Evolutionary conservation across 2,113 vertebrate genomes (phyloP), one percentile per base, ranked within the genome.

Genomic region (Bubo scandiacus): DNA sequence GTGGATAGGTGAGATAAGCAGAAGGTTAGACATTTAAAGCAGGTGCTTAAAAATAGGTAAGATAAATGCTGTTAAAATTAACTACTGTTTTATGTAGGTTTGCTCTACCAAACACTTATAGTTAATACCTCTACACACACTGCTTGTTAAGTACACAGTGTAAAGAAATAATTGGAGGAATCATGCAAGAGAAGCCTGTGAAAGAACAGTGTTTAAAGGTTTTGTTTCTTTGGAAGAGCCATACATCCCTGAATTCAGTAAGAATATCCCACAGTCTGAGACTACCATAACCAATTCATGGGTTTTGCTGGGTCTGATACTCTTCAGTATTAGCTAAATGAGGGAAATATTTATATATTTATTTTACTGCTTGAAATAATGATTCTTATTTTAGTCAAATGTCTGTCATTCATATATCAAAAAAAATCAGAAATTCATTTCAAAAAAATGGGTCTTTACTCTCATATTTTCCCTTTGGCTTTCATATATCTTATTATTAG

Each of bases 331-430:
- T 42, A 51, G 9, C 11, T 82, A 73, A 67, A 61, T 8, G 19
- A 81, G 15, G 19, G 11, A 62, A 82, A 80, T 23, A 59, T 30
- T 34, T 78, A 10, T 66, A 62, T 12, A 8, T 61, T 87, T 30
- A 10, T 40, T 36, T 49, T 21, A 23, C 75, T 70, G 15, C 15
- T 70, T 84, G 70, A 78, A 88, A 67, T 32, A 92, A 54, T 26
- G 4, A 5, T 22, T 70, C 13, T 20, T 86, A n/a, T 55, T 74
- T 92, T 73, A 59, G 2, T 26, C 8, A 68, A 77, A n/a, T 45
- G 6, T 30, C 9, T 86, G 1, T 34, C 6, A 14, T 23, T 70
- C 10, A 16, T 30, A 25, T 10, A 73, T 12, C 0, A 2, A 86
- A 66, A 42, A 81, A 19, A 21, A 27, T 7, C 10, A 89, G 12